Conservation (phyloP, 1,140 invertebrate genomes). For the Drosophila rufa region DNA sequence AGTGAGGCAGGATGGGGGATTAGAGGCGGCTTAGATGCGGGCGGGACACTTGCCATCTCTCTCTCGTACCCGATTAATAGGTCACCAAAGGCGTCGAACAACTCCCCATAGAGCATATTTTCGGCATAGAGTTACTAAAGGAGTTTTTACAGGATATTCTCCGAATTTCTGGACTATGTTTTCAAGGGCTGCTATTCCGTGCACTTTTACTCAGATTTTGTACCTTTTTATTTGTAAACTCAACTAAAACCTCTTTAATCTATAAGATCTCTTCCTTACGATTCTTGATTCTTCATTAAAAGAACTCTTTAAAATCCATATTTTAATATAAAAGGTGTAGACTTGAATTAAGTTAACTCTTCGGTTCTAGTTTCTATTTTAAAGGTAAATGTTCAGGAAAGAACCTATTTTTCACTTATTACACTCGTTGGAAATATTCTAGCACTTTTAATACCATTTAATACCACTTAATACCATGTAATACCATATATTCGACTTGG, state of each 20-base stretch:
- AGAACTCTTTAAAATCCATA: no score
- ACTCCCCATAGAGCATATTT: constrained; percentile 35
- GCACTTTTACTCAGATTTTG: neutral
- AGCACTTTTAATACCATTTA: neutral
- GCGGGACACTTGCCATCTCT: constrained; percentile 34
- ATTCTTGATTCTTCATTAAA: no score
- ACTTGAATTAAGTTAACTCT: no score
- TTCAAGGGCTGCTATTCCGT: neutral
- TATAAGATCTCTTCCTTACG: no score
- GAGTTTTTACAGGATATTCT: neutral
- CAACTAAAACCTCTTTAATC: no score
- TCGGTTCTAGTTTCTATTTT: no score
- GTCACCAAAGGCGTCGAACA: constrained; percentile 32
- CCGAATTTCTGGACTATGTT: neutral
- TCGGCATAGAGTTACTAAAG: no score
- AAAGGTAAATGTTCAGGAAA: no score
- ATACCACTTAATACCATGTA: neutral
- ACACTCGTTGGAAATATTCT: neutral
- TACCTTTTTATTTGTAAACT: no score
- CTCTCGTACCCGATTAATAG: constrained; percentile 44
- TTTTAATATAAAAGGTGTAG: no score
- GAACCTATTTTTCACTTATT: no score
- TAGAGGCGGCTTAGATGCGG: neutral
- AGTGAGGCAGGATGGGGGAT: neutral
- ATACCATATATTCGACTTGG: neutral